Evolutionary conservation across 2,888 invertebrate genomes (phyloP).

Genomic region (Theretra japonica): DNA sequence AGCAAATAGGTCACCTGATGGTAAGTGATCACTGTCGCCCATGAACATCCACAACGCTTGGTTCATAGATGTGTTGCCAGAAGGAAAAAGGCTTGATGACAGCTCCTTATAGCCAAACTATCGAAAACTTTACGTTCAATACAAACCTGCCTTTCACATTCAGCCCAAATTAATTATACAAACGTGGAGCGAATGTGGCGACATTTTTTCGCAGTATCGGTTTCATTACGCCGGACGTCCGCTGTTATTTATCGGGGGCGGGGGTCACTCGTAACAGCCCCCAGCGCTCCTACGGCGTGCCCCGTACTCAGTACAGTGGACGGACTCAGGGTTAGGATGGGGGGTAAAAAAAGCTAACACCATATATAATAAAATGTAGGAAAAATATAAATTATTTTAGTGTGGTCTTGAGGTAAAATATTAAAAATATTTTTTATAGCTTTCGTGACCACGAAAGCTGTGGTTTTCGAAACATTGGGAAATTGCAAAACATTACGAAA

Average conservation of each 20-base stretch:
- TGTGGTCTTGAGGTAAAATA: too few relatives aligned
- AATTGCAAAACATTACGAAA: too few relatives aligned
- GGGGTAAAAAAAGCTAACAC: neutral
- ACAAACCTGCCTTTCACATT: neutral
- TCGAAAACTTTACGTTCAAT: neutral
- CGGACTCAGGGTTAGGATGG: neutral
- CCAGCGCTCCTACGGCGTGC: neutral
- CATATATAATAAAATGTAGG: too few relatives aligned
- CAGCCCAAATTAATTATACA: slow-evolving; percentile 11
- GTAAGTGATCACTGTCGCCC: too few relatives aligned
- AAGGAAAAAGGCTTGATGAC: neutral
- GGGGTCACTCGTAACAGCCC: slow-evolving; percentile 14
- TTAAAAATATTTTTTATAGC: too few relatives aligned
- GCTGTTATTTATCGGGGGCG: slow-evolving; percentile 19
- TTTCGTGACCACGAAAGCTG: too few relatives aligned
- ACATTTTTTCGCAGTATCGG: slow-evolving; percentile 20
- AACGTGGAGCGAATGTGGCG: slow-evolving; percentile 1
- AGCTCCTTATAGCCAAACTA: neutral
- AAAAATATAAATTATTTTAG: too few relatives aligned
- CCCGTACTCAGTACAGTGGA: neutral
- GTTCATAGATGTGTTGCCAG: too few relatives aligned
- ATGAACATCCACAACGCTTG: too few relatives aligned
- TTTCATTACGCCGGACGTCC: slow-evolving; percentile 19
- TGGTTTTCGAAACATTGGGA: too few relatives aligned
- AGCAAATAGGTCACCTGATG: too few relatives aligned